Conservation (phyloP, 2,888 invertebrate genomes). For the Alloscopus bannaensis region DNA sequence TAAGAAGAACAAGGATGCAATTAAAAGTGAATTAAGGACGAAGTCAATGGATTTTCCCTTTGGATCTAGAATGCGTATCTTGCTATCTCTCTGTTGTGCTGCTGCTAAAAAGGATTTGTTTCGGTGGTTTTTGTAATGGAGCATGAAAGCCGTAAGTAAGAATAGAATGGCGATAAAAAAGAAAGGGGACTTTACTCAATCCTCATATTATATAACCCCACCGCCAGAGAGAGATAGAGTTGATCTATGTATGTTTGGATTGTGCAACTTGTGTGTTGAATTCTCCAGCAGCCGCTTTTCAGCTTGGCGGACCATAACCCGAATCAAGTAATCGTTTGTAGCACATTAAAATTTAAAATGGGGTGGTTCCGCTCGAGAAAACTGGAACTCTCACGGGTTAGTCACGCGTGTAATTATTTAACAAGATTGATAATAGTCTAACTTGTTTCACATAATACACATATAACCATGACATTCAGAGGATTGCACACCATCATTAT, state of each 20-base stretch:
- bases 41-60: slow-evolving; percentile 49
- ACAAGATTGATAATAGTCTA: slow-evolving; percentile 45
- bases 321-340: slow-evolving; percentile 17
- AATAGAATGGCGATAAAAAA: slow-evolving; percentile 44
- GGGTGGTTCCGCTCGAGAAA: slow-evolving; percentile 8
- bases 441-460: background rate
- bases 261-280: no score
- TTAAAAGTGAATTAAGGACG: slow-evolving; percentile 54
- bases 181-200: background rate
- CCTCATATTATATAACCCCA: no score
- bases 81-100: no score
- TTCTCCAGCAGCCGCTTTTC: slow-evolving; percentile 5
- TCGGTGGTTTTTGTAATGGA: slow-evolving; percentile 72
- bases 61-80: slow-evolving; percentile 17
- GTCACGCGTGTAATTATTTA: slow-evolving; percentile 29
- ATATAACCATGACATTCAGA: background rate
- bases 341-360: slow-evolving; percentile 19
- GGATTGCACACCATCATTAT: no score
- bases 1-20: slow-evolving; percentile 37
- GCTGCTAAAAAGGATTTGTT: slow-evolving; percentile 72
- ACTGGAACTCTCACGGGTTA: slow-evolving; percentile 1
- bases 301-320: background rate
- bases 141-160: slow-evolving; percentile 48
- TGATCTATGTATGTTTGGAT: background rate
- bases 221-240: background rate